These are phyloP conservation scores for Drosophila lacicola DNA, from an alignment of 2,888 invertebrate species.

Conservation along the genomic window DNA sequence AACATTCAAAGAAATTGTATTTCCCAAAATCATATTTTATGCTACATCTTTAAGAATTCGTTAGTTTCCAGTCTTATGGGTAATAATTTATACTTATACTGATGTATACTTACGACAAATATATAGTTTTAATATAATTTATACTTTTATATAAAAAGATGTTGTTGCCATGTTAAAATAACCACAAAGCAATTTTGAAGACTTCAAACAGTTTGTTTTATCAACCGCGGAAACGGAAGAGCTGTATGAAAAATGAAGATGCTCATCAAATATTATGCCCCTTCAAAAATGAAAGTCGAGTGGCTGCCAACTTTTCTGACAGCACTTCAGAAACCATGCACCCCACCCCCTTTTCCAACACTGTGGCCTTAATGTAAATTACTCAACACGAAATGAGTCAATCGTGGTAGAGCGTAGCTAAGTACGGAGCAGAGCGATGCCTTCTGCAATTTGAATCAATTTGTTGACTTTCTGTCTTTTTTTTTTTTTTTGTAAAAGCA, in stretches of 20 bases:
- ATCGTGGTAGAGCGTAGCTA: constrained; percentile 25
- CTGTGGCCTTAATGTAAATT: not conserved
- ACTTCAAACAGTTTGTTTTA: constrained; percentile 6
- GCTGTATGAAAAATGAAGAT: constrained; percentile 8
- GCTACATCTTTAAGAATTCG: no score
- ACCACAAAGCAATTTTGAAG: not conserved
- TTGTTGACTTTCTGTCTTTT: constrained; percentile 18
- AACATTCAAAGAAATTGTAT: no score
- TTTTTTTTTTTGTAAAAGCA: constrained; percentile 31
- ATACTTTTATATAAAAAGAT: no score
- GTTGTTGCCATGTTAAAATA: no score
- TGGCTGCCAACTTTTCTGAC: constrained; percentile 15
- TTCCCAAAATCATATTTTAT: no score
- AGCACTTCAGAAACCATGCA: not conserved
- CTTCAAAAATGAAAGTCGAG: constrained; percentile 1
- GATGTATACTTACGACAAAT: no score
- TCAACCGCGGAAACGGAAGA: constrained; percentile 5
- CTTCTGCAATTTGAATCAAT: constrained; percentile 53
- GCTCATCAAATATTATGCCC: constrained; percentile 8
- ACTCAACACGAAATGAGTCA: constrained; percentile 30
- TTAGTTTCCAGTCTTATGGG: no score
- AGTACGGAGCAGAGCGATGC: constrained; percentile 18
- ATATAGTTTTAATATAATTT: no score
- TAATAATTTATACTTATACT: no score
- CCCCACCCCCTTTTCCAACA: not conserved